phyloP scores from a whole-genome alignment of 92 coral and sea anemone genomes.

The Montipora capitata region DNA sequence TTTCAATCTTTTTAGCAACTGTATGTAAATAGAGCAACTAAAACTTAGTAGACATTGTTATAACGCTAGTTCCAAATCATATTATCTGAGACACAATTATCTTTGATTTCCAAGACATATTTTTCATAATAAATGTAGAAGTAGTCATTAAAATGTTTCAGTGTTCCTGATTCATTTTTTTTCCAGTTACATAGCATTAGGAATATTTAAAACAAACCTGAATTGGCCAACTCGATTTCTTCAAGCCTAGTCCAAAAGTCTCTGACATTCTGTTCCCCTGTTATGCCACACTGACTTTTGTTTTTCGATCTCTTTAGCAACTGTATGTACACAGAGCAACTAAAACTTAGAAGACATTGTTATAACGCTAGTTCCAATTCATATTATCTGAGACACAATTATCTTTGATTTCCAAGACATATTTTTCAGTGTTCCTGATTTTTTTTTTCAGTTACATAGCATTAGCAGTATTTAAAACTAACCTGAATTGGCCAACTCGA shows the following conservation, averaged over 20 bases:
- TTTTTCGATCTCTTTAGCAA: slow-evolving; percentile 27
- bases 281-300: slow-evolving; percentile 14
- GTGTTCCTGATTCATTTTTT: neutral
- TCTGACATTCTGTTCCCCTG: slow-evolving; percentile 5
- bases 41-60: slow-evolving; percentile 1
- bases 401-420: neutral
- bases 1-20: slow-evolving; percentile 30
- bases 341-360: slow-evolving; percentile 10
- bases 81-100: neutral
- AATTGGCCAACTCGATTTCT: no score
- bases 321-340: slow-evolving; percentile 11
- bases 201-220: neutral
- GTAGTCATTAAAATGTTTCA: slow-evolving; percentile 1
- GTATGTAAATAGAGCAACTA: slow-evolving; percentile 10
- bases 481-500: no score
- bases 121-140: neutral
- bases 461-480: neutral
- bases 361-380: neutral
- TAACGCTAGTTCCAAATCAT: neutral
- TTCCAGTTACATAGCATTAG: neutral
- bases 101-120: neutral
- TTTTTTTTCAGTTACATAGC: neutral
- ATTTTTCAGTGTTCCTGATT: neutral
- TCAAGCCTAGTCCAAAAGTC: no score
- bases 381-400: neutral